Evolutionary conservation across 2,888 invertebrate genomes (phyloP).

Genomic region (Scaptomyza reducta): DNA sequence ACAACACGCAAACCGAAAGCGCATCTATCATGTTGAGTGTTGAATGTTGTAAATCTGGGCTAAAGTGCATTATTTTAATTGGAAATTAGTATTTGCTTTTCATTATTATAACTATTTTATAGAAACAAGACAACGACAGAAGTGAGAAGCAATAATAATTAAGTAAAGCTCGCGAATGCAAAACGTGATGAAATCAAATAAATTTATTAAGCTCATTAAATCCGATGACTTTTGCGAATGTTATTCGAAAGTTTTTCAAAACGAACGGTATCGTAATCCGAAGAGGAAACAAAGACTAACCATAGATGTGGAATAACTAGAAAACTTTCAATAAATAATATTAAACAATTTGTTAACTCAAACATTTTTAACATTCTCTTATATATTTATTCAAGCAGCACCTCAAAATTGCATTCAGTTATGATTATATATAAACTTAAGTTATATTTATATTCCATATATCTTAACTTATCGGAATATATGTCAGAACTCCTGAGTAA

Average conservation of each 20-base stretch:
- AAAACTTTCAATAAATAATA: too few species aligned
- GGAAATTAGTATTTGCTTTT: slow-evolving; percentile 9
- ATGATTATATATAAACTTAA: too few species aligned
- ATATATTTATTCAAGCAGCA: too few species aligned
- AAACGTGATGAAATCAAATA: slow-evolving; percentile 47
- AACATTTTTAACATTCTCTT: too few species aligned
- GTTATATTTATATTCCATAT: too few species aligned
- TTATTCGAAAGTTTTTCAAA: slow-evolving; percentile 7
- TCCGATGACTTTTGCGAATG: slow-evolving; percentile 11
- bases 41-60: neutral
- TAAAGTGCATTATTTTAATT: slow-evolving; percentile 36
- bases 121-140: too few species aligned
- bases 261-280: neutral
- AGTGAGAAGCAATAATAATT: neutral
- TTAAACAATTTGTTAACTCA: too few species aligned
- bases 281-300: neutral
- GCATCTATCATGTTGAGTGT: neutral
- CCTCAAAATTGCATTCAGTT: too few species aligned
- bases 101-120: slow-evolving; percentile 1
- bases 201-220: slow-evolving; percentile 29
- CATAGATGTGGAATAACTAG: neutral
- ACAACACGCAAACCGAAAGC: neutral
- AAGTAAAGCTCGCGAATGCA: neutral
- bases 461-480: too few species aligned
- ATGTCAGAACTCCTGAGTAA: neutral